Base-by-base conservation (phyloP, 1,140 invertebrate genomes). In the Carposina sasakii region DNA sequence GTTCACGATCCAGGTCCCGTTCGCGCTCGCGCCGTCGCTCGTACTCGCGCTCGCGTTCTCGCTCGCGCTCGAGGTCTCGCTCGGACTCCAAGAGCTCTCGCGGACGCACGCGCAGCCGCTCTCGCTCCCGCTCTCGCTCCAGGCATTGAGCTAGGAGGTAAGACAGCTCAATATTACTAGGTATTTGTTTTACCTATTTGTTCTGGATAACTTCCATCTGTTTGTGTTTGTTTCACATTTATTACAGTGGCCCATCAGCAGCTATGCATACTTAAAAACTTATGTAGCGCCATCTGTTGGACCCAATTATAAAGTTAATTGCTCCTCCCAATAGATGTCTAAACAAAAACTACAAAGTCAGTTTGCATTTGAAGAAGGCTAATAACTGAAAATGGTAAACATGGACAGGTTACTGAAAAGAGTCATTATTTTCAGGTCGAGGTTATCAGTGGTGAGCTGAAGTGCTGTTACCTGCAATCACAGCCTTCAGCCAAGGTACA, bases 31-130 rank as follows among this genome's bases (percentile, higher is more conserved):
- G 63, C 24, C 54, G 51, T 12, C 63, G 60, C 54, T 63, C 59
- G 28, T 53, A 53, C 40, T 51, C 53, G 31, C 57, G 61, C 39
- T 54, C 50, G 10, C 63, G 63, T 24, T 59, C 55, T 8, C 60
- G 58, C 23, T 63, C 60, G 1, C 49, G 64, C 20, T 51, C 47
- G 30, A 67, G 79, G 39, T 81, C 71, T 13, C 73, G 79, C 57
- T 85, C 81, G 0, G 79, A 84, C 67, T 85, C 81, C 19, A 85
- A 85, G 72, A 85, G 83, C 64, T 83, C 79, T 3, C 70, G 81
- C 12, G 81, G 81, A 2, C 71, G 77, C 40, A 70, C 82, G 20
- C 79, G 79, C 55, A 78, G 76, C 57, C 76, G 73, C 53, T 71
- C 67, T 42, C 71, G 72, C 34, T 78, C 79, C 20, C 74, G 78